phyloP scores from a whole-genome alignment of 1,140 invertebrate genomes.

The Hycleus cichorii region DNA sequence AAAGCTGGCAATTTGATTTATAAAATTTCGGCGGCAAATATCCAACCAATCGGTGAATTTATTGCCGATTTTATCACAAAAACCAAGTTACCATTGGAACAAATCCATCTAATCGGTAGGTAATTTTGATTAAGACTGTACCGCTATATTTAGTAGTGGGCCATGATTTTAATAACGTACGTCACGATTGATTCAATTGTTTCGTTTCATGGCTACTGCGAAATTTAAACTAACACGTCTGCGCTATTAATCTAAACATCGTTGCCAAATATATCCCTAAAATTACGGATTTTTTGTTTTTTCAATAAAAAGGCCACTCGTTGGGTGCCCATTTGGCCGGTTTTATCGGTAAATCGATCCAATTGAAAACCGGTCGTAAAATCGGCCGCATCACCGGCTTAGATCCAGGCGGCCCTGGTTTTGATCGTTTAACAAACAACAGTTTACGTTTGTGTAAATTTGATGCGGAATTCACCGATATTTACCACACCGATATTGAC shows the following conservation, averaged over 20 bases:
- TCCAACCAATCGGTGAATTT: conserved; percentile 18
- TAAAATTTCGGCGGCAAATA: conserved; percentile 12
- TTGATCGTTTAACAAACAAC: conserved; percentile 38
- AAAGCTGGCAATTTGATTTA: conserved; percentile 18
- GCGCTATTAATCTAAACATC: no score
- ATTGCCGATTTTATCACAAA: conserved; percentile 24
- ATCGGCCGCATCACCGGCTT: conserved; percentile 50
- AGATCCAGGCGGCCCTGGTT: conserved; percentile 62
- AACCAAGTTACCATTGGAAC: conserved; percentile 9
- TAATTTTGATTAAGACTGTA: neutral
- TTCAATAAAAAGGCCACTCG: conserved; percentile 54
- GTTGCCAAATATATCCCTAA: no score
- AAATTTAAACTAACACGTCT: no score
- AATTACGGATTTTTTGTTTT: no score
- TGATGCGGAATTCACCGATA: conserved; percentile 81
- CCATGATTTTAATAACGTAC: no score
- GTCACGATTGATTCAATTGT: no score
- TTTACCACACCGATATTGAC: conserved; percentile 67
- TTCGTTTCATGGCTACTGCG: no score
- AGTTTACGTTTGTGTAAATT: conserved; percentile 58
- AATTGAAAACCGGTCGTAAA: conserved; percentile 32
- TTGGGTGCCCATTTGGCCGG: conserved; percentile 68
- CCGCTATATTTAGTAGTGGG: no score
- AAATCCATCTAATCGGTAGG: conserved; percentile 25
- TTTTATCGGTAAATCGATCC: conserved; percentile 52